Evolutionary conservation across 2,113 vertebrate genomes (phyloP).

Genomic region (Brachypteracias leptosomus): DNA sequence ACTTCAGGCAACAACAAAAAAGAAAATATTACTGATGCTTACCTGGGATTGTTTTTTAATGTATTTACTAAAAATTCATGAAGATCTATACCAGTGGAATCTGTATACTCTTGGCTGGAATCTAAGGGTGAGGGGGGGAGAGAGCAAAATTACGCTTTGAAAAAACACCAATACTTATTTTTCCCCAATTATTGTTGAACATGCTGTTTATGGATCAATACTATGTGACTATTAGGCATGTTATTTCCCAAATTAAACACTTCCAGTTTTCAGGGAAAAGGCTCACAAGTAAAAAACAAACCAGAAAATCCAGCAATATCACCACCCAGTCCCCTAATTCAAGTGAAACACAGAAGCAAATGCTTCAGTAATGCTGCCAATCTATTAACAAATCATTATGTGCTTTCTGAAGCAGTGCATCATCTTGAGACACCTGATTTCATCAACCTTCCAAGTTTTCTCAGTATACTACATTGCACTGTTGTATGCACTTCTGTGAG

Average conservation of each 20-base stretch:
- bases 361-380: background rate
- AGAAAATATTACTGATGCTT: constrained; percentile 49
- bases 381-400: background rate
- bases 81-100: constrained; percentile 98
- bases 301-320: background rate
- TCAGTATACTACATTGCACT: background rate
- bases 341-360: background rate
- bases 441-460: background rate
- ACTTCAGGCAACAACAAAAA: background rate
- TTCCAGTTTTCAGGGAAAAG: background rate
- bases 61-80: constrained; percentile 99
- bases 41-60: constrained; percentile 97
- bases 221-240: background rate
- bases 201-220: background rate
- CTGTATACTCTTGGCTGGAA: constrained; percentile 98
- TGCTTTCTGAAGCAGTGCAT: background rate
- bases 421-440: background rate
- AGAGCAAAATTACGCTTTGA: constrained; percentile 36
- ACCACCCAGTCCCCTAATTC: background rate
- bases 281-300: background rate
- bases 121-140: constrained; percentile 75
- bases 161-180: background rate
- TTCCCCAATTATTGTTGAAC: background rate
- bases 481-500: background rate
- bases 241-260: background rate